phyloP scores from a whole-genome alignment of 2,113 vertebrate species.

The Micronisus gabar region DNA sequence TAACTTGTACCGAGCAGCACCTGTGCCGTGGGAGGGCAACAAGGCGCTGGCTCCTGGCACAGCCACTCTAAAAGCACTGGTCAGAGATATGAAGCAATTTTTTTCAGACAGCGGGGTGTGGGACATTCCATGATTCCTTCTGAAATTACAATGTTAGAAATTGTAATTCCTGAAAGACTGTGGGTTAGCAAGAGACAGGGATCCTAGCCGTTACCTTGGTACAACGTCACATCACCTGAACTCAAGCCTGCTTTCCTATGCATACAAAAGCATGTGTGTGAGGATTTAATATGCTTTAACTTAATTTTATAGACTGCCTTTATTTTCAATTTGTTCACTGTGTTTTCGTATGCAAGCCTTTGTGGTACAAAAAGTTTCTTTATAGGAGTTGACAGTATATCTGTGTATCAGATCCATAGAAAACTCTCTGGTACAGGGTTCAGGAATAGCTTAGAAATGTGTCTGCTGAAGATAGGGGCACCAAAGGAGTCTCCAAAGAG shows the following conservation, averaged over 20 bases:
- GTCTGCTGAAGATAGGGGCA: background rate
- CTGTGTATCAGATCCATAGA: background rate
- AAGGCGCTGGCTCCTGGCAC: background rate
- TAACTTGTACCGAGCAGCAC: background rate
- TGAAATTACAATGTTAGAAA: background rate
- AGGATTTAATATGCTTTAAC: background rate
- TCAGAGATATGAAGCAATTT: background rate
- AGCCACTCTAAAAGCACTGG: fast-evolving
- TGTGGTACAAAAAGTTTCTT: background rate
- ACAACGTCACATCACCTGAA: background rate
- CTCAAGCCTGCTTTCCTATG: background rate
- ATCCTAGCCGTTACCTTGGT: background rate
- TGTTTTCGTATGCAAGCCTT: background rate
- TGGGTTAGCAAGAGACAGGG: background rate
- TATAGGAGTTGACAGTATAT: background rate
- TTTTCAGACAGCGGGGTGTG: fast-evolving
- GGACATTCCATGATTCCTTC: background rate
- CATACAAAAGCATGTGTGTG: background rate
- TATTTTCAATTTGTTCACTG: background rate
- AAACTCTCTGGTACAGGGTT: background rate
- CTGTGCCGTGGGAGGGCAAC: fast-evolving
- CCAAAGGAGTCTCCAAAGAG: background rate
- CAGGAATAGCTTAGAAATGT: background rate
- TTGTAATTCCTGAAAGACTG: background rate
- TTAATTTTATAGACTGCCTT: background rate